Base-by-base conservation (phyloP, 2,888 invertebrate species). In the Mythimna lalbum region DNA sequence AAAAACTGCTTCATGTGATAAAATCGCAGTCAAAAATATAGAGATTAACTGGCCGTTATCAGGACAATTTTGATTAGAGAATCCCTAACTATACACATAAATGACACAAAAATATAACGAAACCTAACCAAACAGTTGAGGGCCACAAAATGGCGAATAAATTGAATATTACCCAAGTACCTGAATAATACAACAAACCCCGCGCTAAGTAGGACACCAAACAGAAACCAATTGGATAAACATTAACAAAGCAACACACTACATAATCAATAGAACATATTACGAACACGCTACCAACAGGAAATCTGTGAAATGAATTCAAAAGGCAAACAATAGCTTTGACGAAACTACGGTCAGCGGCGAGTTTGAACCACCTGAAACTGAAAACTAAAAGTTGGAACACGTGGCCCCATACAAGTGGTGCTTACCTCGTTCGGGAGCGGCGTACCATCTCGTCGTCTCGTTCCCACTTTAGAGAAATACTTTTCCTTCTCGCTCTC, bases 391-490 rank as follows among this genome's bases (percentile, higher is more conserved):
- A 91, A 93, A 93, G 90, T 93, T 92, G 84, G 89, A 93, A 90
- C 95, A 96, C 95, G 95, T 95, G 95, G 93, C 89, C 80, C 73
- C 33, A 79, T 86, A 90, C 89, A 89, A 93, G 91, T 91, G 92
- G 92, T 93, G 95, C 96, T 95, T 93, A 96, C 96, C 96, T 95
- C 93, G 89, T 76, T 86, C 90, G 91, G 90, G 88, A 91, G 91
- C 94, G 92, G 90, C 88, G 93, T 88, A 90, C 89, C 96, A 95
- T 95, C 89, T 83, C 90, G 89, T 85, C 91, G 93, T 94, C 95
- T 95, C 95, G 95, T 95, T 95, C 94, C 95, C 95, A 95, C 96
- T 95, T 95, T 94, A 92, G 84, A 93, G 73, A 76, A 87, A 92
- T 87, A 92, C 91, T 92, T 79, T 83, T 77, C 91, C 90, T 86